phyloP scores from a whole-genome alignment of 2,113 vertebrate species.

The Ceyx melanurus region DNA sequence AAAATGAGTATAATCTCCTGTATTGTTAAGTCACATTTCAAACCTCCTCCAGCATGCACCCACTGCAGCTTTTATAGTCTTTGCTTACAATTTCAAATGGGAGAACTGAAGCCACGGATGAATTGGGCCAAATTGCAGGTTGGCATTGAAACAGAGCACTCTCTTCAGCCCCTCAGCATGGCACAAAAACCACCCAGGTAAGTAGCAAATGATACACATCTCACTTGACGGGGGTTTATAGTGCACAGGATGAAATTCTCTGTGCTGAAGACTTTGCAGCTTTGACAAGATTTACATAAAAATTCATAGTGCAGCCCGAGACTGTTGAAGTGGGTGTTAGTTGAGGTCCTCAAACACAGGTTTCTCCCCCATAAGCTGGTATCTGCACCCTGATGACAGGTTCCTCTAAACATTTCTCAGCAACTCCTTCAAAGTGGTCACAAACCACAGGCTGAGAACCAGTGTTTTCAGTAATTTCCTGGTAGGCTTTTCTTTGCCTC shows the following conservation, averaged over 20 bases:
- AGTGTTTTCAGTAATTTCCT: not conserved
- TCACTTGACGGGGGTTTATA: rapidly evolving
- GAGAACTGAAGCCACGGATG: not conserved
- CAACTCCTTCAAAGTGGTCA: not conserved
- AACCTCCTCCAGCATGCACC: not conserved
- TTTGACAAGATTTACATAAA: not conserved
- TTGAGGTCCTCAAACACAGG: not conserved
- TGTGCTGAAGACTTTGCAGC: not conserved
- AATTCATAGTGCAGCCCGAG: not conserved
- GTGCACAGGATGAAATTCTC: not conserved
- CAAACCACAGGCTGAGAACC: not conserved
- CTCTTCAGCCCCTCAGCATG: not conserved
- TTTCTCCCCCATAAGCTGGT: not conserved
- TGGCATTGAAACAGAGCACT: not conserved
- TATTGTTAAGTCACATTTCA: not conserved
- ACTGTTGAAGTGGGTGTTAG: not conserved
- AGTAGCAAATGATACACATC: not conserved
- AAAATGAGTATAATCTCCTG: not conserved
- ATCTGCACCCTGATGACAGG: not conserved
- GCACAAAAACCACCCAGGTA: not conserved
- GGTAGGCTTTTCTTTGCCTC: not conserved
- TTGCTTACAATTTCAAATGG: not conserved
- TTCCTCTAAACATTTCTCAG: not conserved
- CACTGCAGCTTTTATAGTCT: not conserved
- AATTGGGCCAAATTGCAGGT: not conserved